Evolutionary conservation across 2,888 invertebrate species (phyloP), one percentile per base, ranked within the genome.

Genomic region (Trachelus stipa): DNA sequence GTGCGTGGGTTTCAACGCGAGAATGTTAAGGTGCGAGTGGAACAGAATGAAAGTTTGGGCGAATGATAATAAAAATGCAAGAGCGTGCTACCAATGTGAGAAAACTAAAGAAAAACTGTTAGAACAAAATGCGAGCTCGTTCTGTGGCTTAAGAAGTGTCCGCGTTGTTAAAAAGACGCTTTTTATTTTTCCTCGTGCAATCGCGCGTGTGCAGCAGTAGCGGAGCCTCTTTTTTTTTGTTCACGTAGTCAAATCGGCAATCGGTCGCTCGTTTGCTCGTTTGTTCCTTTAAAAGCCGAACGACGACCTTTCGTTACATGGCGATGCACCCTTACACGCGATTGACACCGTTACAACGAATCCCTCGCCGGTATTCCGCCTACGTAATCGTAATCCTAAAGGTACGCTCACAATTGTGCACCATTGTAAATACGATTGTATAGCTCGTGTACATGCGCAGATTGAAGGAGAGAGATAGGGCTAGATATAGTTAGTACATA

Each of bases 371-470:
- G 31, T 31, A 71, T 71, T 71, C 31, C 34, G 71, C 71, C 71
- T 34, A 34, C 71, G 31, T 71, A 71, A 34, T 74, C 74, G 74
- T 34, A 23, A 74, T 74, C 74, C 71, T 31, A 71, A 71, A 71
- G 34, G 74, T 74, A 74, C 74, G 74, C 35, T 37, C 71, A 79
- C 81, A 79, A 83, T 80, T 84, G 85, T 87, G 85, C 82, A 85
- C 82, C 83, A 81, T 76, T 86, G 86, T 86, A 86, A 86, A 86
- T 86, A 86, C 77, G 73, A 77, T 56, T 86, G 86, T 86, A 87
- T 78, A 86, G 87, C 85, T 75, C 79, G 76, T 34, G 68, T 74
- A 68, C 74, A 33, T 76, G 77, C 76, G 75, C 35, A 40, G 69
- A 31, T 34, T 11, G n/a, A 75, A 73, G 56, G 31, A 40, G 34